Percentiles rank a stretch among this genome's conserved stretches.
Conservation (phyloP, 2,113 vertebrate species). For the Antigone vipio region DNA sequence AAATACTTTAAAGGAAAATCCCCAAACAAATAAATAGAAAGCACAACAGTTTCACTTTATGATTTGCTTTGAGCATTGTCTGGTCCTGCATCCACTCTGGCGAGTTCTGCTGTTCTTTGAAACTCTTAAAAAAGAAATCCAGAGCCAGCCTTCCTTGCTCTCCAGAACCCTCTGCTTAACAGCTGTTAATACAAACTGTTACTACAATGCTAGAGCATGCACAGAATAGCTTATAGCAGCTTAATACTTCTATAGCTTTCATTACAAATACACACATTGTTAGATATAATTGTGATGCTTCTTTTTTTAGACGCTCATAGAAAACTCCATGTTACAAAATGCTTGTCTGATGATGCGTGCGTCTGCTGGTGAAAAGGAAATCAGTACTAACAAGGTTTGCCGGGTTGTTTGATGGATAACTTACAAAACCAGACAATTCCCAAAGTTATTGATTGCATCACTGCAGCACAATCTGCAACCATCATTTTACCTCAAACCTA, state of each 20-base stretch:
- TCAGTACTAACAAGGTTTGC: neutral
- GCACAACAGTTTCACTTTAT: neutral
- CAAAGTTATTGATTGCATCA: neutral
- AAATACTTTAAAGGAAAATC: conserved; percentile 38
- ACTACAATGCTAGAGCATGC: neutral
- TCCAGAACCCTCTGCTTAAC: neutral
- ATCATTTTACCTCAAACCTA: neutral
- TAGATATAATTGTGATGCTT: neutral
- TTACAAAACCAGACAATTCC: conserved; percentile 31
- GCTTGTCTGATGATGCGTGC: neutral
- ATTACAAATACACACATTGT: neutral
- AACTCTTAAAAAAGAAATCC: neutral
- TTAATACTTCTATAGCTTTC: neutral
- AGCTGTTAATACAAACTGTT: neutral
- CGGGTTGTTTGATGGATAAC: neutral
- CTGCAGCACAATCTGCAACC: neutral
- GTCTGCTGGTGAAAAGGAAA: conserved; percentile 16
- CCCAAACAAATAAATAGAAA: conserved; percentile 44
- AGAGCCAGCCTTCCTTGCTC: neutral
- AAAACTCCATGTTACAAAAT: conserved; percentile 12
- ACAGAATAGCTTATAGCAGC: neutral
- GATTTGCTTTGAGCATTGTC: conserved; percentile 25
- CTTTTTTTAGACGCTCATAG: neutral
- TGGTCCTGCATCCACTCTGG: neutral
- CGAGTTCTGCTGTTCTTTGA: neutral